Evolutionary conservation across 2,113 vertebrate species (phyloP), one percentile per base, ranked within the genome.

Genomic region (Pitta sordida): DNA sequence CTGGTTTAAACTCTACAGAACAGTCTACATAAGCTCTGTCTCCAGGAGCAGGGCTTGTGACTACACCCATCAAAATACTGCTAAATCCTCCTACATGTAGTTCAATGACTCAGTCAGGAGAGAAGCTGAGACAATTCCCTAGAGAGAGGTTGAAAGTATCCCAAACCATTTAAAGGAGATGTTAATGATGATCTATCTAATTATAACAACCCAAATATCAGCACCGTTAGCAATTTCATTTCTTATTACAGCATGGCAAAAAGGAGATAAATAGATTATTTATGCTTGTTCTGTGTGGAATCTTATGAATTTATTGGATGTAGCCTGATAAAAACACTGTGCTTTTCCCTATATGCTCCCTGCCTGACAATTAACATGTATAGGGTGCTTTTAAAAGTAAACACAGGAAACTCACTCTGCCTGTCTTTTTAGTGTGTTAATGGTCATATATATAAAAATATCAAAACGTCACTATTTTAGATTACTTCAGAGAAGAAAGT

Each of bases 191-290:
- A 91, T 87, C 63, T 73, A 65, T 68, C 84, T 90, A 94, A 94
- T 77, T 87, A 94, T 58, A 84, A 73, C 58, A 91, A 76, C 37
- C 43, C 76, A 89, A 93, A 91, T 87, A 95, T 73, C 63, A 84
- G 23, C 46, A 95, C 63, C 0, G 1, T 63, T 92, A 94, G 85
- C 63, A 77, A 92, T 90, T 93, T 89, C 0, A 62, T 79, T 96
- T 91, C 67, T 65, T 87, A 70, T 85, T 89, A 77, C 34, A 94
- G 51, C 78, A 88, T 59, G 52, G 64, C 24, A 77, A 88, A 93
- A 91, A 90, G 71, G 59, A 95, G 78, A 92, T 73, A 87, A 95
- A 92, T 77, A 92, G 83, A 92, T 85, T 92, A 95, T 83, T 96
- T 93, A 90, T 91, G 85, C 63, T 83, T 62, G 23, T 90, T 95